phyloP scores from a whole-genome alignment of 2,113 vertebrate genomes.

The Arvicanthis niloticus region DNA sequence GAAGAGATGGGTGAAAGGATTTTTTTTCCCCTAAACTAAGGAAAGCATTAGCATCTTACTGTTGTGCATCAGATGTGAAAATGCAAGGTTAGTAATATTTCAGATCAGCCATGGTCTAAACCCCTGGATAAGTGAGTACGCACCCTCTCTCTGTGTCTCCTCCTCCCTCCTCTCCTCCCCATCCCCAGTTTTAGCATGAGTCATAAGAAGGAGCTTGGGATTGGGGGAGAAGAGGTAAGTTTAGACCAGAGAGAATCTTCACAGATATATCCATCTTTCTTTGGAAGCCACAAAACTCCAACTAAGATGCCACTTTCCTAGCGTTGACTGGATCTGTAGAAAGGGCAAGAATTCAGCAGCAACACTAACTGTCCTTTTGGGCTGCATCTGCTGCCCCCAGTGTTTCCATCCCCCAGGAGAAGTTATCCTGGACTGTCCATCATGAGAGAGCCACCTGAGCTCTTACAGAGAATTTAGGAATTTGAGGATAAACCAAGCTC shows the following conservation, averaged over 20 bases:
- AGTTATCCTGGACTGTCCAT: background rate
- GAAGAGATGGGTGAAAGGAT: constrained; percentile 99
- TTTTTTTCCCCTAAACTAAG: constrained; percentile 93
- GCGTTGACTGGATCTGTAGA: background rate
- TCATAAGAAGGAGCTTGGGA: constrained; percentile 51
- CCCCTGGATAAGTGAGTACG: constrained; percentile 88
- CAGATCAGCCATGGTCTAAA: constrained; percentile 94
- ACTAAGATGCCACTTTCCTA: background rate
- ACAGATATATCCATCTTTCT: background rate
- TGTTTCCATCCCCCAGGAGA: background rate
- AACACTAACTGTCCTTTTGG: background rate
- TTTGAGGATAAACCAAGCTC: background rate
- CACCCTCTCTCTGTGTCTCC: background rate
- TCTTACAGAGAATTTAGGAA: background rate
- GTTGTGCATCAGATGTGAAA: constrained; percentile 98
- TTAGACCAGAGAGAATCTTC: background rate
- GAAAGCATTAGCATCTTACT: constrained; percentile 97
- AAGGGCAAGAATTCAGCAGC: background rate
- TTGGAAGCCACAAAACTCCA: background rate
- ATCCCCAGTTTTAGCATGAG: constrained; percentile 16
- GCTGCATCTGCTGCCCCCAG: background rate
- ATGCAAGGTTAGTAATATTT: constrained; percentile 99
- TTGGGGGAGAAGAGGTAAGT: constrained; percentile 36
- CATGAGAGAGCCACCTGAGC: background rate
- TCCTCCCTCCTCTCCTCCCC: too few species aligned